Conservation (phyloP, 2,113 vertebrate species). For the Mastomys coucha region DNA sequence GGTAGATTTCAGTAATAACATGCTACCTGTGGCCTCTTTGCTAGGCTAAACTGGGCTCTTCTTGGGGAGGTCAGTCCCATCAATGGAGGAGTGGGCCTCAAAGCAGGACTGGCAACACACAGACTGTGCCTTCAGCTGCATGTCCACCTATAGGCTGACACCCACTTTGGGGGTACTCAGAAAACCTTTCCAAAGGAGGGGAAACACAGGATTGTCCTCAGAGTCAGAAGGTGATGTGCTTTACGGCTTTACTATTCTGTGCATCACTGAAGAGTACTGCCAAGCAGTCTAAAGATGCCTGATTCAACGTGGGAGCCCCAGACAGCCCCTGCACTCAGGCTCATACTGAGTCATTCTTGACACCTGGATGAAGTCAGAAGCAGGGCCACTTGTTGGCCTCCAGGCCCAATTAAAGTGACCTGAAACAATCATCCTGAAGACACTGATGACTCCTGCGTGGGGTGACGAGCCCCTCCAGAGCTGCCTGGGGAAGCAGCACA, state of each 20-base stretch:
- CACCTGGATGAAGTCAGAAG: constrained; percentile 67
- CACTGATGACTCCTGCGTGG: not conserved
- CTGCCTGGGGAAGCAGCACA: not conserved
- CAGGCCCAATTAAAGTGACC: not conserved
- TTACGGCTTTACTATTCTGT: constrained; percentile 55
- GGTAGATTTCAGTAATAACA: not conserved
- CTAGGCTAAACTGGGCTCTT: accelerated
- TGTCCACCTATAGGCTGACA: accelerated
- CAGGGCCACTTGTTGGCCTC: not conserved
- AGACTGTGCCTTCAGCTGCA: accelerated
- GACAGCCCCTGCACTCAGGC: not conserved
- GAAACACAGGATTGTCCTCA: not conserved
- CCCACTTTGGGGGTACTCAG: accelerated
- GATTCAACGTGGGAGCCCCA: not conserved
- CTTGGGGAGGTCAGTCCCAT: not conserved
- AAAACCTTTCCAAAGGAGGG: not conserved
- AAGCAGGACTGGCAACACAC: not conserved
- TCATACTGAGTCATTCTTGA: constrained; percentile 50
- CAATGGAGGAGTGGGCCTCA: not conserved
- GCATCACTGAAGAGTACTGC: constrained; percentile 68
- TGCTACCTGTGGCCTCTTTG: not conserved
- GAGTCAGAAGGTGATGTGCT: not conserved
- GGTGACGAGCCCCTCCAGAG: not conserved
- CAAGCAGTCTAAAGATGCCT: not conserved
- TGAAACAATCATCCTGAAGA: too few species aligned